Evolutionary conservation across 2,888 invertebrate genomes (phyloP).

Genomic region (Diabrotica balteata): DNA sequence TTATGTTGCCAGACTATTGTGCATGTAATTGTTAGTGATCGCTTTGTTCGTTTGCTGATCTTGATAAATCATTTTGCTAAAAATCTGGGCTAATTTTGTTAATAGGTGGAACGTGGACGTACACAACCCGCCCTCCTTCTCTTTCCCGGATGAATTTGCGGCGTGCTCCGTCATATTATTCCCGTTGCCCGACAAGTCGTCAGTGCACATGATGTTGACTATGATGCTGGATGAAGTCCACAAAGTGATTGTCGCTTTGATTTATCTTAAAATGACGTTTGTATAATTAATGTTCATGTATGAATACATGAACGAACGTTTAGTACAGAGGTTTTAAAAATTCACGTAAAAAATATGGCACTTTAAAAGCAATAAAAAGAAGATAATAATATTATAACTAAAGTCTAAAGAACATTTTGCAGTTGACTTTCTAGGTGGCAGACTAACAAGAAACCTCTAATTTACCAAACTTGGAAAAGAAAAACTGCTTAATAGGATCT

Average conservation of each 20-base stretch:
- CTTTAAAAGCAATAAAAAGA: too few relatives aligned
- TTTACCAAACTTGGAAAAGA: too few relatives aligned
- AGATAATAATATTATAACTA: too few relatives aligned
- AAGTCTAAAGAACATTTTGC: too few relatives aligned
- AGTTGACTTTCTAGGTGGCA: too few relatives aligned
- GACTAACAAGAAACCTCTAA: too few relatives aligned
- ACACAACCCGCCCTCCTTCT: background rate
- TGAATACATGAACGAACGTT: too few relatives aligned
- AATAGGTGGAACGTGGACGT: background rate
- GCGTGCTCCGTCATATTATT: constrained; percentile 10
- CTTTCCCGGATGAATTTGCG: constrained; percentile 5
- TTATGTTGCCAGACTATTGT: constrained; percentile 39
- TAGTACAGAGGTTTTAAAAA: too few relatives aligned
- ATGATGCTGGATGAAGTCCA: background rate
- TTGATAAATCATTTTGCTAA: constrained; percentile 32
- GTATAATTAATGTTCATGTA: background rate
- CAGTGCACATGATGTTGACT: background rate
- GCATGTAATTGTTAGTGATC: constrained; percentile 40
- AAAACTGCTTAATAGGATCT: too few relatives aligned
- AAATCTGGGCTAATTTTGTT: constrained; percentile 24
- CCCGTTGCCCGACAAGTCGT: background rate
- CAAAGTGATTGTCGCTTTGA: constrained; percentile 1
- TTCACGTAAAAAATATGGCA: too few relatives aligned
- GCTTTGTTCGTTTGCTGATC: constrained; percentile 36
- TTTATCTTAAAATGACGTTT: background rate